Evolutionary conservation across 1,140 invertebrate species (phyloP), one percentile per base, ranked within the genome.

Genomic region (Lucilia sericata): DNA sequence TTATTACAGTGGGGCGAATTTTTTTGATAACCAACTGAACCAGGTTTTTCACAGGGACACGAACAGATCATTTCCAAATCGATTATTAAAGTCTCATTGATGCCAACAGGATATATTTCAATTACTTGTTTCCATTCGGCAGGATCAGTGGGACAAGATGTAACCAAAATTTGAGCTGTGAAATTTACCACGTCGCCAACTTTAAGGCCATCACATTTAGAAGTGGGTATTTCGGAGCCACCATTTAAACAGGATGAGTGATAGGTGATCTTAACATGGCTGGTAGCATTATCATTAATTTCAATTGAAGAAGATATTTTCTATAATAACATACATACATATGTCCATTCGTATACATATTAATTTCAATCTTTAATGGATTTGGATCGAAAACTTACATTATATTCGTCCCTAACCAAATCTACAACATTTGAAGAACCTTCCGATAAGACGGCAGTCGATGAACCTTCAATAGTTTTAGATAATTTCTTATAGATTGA

Each of bases 381-480:
- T 2, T 30, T 30, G 25, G 3, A 30, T 30, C n/a, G 25, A 30
- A 25, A 70, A 92, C 94, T 94, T 88, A 97, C 96, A 87, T 96
- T 93, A 86, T 99, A 98, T 88, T 98, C 96, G 85, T 97, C 95
- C 85, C 94, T 93, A 82, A 99, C 96, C 42, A 99, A 93, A 84
- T 96, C 94, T 8, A 99, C 97, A 81, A 99, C 96, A 90, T 99
- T 99, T 75, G 95, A 95, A 0, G 98, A 99, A 91, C 99, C 97
- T 65, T 96, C 91, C 0, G 96, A 95, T 14, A 99, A 92, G 82
- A 94, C 94, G 47, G 98, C 98, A 78, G 96, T 95, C 85, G 95
- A 96, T 5, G 98, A 95, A 88, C 95, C 96, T 92, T 96, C 96
- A 86, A 97, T 96, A 85, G 95, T 94, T 49, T 94, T 92, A 42